Evolutionary conservation across 2,113 vertebrate species (phyloP).

Genomic region (Zosterops hypoxanthus): DNA sequence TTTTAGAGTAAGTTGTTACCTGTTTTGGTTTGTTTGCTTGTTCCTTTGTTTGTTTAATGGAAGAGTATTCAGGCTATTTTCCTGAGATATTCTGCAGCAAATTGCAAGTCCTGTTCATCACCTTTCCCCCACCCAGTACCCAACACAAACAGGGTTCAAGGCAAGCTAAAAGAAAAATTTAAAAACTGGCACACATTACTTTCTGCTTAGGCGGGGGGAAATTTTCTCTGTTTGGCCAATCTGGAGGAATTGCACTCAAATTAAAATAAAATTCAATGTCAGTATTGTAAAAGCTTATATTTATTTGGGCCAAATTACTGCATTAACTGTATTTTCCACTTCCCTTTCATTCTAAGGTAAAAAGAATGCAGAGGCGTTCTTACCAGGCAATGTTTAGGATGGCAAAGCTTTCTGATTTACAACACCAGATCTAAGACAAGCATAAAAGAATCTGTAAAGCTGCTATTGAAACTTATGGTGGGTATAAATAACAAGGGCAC

Average conservation of each 20-base stretch:
- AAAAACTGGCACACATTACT: background rate
- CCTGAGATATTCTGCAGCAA: background rate
- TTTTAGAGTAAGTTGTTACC: background rate
- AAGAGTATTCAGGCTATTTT: background rate
- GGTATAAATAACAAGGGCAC: conserved; percentile 28
- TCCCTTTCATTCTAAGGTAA: background rate
- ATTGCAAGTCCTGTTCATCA: background rate
- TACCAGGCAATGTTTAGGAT: conserved; percentile 27
- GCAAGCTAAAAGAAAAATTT: background rate
- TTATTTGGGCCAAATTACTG: conserved; percentile 16
- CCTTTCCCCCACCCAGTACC: background rate
- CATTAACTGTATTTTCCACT: conserved; percentile 32
- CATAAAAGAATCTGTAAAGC: conserved; percentile 14
- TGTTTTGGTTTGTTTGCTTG: background rate
- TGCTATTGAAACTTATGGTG: background rate
- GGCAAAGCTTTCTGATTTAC: conserved; percentile 36
- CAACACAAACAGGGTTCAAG: background rate
- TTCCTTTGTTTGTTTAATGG: background rate
- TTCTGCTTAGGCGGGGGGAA: background rate
- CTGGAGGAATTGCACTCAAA: background rate
- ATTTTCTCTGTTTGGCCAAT: background rate
- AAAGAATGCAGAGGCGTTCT: background rate
- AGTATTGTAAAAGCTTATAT: background rate
- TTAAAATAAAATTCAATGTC: conserved; percentile 9
- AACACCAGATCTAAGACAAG: background rate